Evolutionary conservation across 2,888 invertebrate species (phyloP).

Genomic region (Aromia moschata): DNA sequence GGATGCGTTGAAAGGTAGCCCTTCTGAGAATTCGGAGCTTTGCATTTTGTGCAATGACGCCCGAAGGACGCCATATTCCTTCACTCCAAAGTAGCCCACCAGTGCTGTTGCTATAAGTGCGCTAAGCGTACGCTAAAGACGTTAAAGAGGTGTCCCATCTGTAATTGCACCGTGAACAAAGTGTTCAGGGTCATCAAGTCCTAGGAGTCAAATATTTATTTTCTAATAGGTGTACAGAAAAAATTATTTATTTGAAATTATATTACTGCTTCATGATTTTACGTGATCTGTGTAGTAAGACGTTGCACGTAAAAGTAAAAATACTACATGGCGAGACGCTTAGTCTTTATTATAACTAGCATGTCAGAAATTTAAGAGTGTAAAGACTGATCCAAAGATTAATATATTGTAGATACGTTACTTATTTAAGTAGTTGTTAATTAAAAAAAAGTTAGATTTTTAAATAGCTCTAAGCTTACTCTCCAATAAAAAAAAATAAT

Average conservation of each 20-base stretch:
- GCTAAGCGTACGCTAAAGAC: conserved; percentile 73
- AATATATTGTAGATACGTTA: conserved; percentile 17
- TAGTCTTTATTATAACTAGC: conserved; percentile 15
- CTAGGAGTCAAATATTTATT: conserved; percentile 28
- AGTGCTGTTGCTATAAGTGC: conserved; percentile 77
- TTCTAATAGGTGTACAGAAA: conserved; percentile 44
- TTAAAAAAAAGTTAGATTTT: background rate
- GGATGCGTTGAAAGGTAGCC: background rate
- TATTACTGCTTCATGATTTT: background rate
- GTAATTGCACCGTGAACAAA: conserved; percentile 74
- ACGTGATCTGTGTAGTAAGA: background rate
- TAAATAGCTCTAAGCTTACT: conserved; percentile 2
- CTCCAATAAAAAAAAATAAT: background rate
- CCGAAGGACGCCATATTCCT: conserved; percentile 76
- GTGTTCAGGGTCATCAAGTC: conserved; percentile 68
- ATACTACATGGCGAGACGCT: background rate
- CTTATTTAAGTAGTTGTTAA: background rate
- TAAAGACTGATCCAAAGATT: conserved; percentile 41
- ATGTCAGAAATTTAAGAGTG: conserved; percentile 47
- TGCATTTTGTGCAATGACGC: conserved; percentile 72
- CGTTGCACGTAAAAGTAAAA: conserved; percentile 1
- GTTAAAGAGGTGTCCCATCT: conserved; percentile 73
- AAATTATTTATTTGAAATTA: conserved; percentile 13
- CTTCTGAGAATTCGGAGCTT: conserved; percentile 47
- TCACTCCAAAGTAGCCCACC: conserved; percentile 73